A percentile compares a stretch with the other conserved stretches of the same genome.
phyloP scores from a whole-genome alignment of 2,888 invertebrate species.

The Leuctra nigra region DNA sequence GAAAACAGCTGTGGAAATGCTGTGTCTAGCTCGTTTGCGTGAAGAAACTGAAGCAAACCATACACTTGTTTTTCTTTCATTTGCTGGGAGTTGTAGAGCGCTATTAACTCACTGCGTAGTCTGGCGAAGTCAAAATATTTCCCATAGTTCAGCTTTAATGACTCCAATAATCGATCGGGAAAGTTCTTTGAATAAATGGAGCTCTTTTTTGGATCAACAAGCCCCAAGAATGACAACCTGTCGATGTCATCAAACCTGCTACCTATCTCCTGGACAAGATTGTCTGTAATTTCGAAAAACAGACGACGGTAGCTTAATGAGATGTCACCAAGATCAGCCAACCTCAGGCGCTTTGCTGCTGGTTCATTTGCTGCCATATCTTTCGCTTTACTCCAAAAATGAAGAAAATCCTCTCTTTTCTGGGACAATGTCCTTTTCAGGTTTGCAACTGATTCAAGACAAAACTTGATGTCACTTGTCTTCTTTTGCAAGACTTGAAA shows the following conservation, averaged over 20 bases:
- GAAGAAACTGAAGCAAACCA: neutral
- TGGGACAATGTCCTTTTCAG: neutral
- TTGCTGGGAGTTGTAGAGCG: neutral
- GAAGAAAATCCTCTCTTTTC: neutral
- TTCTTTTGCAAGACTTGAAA: neutral
- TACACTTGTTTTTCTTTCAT: neutral
- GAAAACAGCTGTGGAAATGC: neutral
- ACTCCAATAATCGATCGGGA: neutral
- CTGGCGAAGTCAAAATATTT: neutral
- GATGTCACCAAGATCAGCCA: neutral
- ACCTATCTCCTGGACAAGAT: neutral
- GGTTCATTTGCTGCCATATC: neutral
- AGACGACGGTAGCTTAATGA: neutral
- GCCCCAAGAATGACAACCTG: neutral
- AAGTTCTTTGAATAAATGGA: neutral
- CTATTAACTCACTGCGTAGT: neutral
- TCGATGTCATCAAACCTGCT: neutral
- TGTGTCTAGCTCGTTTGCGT: neutral
- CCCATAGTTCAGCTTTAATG: neutral
- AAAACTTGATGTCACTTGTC: constrained; percentile 1
- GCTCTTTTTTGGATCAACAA: neutral
- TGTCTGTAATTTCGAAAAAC: constrained; percentile 1
- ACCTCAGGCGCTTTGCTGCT: neutral
- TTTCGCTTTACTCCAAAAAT: neutral
- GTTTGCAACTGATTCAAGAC: neutral